Conservation (phyloP, 2,888 invertebrate genomes). For the Eupithecia tripunctaria region DNA sequence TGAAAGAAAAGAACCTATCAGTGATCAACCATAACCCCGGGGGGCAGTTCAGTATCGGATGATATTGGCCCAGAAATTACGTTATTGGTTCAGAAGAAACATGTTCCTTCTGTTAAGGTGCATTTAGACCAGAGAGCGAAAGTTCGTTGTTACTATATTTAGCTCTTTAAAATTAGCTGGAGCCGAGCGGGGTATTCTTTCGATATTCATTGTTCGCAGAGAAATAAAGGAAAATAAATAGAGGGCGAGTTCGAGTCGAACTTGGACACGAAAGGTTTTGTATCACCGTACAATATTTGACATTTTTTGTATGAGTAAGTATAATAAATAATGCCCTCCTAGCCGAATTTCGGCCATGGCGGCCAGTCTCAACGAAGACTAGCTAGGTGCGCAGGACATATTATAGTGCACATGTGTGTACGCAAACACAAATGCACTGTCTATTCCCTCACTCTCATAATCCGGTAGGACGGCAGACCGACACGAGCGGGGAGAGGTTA, state of each 20-base stretch:
- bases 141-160: neutral
- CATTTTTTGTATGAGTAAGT: too few relatives aligned
- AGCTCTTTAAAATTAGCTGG: neutral
- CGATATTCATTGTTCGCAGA: neutral
- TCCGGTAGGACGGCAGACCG: too few relatives aligned
- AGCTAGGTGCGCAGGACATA: too few relatives aligned
- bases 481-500: too few relatives aligned
- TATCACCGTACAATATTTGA: neutral
- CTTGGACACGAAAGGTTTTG: neutral
- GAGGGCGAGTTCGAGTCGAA: neutral
- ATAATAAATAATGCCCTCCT: too few relatives aligned
- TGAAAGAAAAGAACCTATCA: neutral
- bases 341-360: too few relatives aligned
- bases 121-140: neutral
- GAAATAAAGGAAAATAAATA: neutral
- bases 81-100: constrained; percentile 36
- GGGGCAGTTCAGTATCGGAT: constrained; percentile 11
- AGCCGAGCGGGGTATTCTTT: neutral
- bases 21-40: constrained; percentile 15
- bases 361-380: too few relatives aligned
- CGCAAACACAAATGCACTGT: too few relatives aligned
- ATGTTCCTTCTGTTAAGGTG: constrained; percentile 26
- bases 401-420: too few relatives aligned
- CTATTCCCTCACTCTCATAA: too few relatives aligned
- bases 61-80: constrained; percentile 36